These are phyloP conservation scores for Esox niger DNA, from an alignment of 2,113 vertebrate species.

Conservation along the genomic window DNA sequence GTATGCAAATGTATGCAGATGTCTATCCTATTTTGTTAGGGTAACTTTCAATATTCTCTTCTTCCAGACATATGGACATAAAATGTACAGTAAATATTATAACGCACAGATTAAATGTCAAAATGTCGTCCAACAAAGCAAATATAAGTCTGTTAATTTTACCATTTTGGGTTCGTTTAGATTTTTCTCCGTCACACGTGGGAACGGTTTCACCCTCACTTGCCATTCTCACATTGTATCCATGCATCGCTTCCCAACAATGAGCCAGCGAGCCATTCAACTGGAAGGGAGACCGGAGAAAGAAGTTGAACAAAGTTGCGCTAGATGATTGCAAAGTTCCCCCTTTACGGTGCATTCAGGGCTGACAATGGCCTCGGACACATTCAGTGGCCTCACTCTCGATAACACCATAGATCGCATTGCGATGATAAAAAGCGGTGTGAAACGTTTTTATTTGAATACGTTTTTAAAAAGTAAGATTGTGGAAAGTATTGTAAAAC, in stretches of 20 bases:
- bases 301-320: conserved; percentile 59
- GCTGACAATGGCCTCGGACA: conserved; percentile 31
- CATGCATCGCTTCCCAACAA: conserved; percentile 59
- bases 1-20: too few species aligned
- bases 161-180: conserved; percentile 50
- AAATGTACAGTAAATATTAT: too few species aligned
- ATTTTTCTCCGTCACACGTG: conserved; percentile 61
- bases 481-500: background rate
- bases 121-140: background rate
- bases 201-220: conserved; percentile 68
- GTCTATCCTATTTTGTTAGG: too few species aligned
- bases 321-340: conserved; percentile 43
- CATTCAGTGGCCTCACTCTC: conserved; percentile 18
- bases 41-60: too few species aligned
- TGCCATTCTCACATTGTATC: conserved; percentile 69
- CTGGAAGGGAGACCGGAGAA: conserved; percentile 47
- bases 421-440: background rate
- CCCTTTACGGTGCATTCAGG: conserved; percentile 31
- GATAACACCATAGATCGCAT: background rate
- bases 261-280: conserved; percentile 67
- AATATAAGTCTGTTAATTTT: conserved; percentile 19
- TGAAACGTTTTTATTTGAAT: background rate
- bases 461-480: background rate
- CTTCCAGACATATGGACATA: too few species aligned
- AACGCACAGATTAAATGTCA: too few species aligned